phyloP scores from a whole-genome alignment of 1,140 invertebrate genomes.

The Belonocnema kinseyi region DNA sequence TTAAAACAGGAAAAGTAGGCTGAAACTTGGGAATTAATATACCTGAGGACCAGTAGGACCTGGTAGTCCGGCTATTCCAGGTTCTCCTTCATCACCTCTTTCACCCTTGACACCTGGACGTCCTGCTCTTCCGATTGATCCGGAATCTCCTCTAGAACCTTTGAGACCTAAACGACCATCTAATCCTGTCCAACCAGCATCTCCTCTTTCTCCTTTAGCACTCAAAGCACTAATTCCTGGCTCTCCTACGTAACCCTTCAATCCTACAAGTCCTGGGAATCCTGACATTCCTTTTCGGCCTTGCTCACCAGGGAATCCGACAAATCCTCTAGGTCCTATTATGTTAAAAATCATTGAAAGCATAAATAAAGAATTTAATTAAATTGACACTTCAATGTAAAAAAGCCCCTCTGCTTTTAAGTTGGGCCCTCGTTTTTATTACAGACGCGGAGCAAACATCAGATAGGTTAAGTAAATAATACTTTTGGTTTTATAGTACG shows the following conservation, averaged over 20 bases:
- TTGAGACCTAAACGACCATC: conserved; percentile 70
- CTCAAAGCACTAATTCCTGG: conserved; percentile 59
- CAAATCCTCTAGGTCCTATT: conserved; percentile 63
- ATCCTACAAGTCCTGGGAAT: conserved; percentile 74
- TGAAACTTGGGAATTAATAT: conserved; percentile 33
- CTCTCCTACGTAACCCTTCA: conserved; percentile 71
- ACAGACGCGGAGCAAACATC: too few relatives aligned
- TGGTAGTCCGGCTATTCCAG: conserved; percentile 73
- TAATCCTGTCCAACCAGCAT: conserved; percentile 64
- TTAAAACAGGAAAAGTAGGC: conserved; percentile 29
- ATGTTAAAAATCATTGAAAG: background rate
- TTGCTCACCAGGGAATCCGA: conserved; percentile 68
- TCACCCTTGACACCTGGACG: conserved; percentile 72
- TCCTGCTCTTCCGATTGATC: conserved; percentile 57
- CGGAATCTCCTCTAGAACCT: conserved; percentile 65
- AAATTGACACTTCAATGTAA: too few relatives aligned
- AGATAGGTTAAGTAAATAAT: too few relatives aligned
- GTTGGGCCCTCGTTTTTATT: too few relatives aligned
- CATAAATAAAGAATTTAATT: too few relatives aligned
- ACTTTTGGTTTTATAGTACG: conserved; percentile 12
- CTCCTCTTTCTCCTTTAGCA: conserved; percentile 76
- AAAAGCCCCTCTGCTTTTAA: too few relatives aligned
- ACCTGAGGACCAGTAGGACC: conserved; percentile 72
- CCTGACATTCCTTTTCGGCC: conserved; percentile 75
- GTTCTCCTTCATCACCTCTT: conserved; percentile 72